Percentiles rank a stretch among this genome's conserved stretches.
phyloP scores from a whole-genome alignment of 2,888 invertebrate species.

The Flexamia atlantica region DNA sequence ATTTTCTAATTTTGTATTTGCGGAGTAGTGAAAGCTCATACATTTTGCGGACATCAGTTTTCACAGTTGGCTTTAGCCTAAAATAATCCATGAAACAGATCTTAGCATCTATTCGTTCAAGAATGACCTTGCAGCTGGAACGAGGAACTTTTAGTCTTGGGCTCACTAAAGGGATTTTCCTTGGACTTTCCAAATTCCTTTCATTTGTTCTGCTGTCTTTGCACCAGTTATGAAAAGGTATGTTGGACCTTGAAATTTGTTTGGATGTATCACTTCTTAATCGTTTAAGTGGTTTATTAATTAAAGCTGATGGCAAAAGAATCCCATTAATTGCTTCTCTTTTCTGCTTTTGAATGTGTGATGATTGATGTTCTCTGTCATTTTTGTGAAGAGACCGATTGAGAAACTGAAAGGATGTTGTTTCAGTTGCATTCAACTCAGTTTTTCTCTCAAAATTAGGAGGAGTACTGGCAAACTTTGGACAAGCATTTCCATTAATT shows the following conservation, averaged over 20 bases:
- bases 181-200: background rate
- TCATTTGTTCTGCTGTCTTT: background rate
- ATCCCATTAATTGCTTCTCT: background rate
- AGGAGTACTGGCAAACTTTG: background rate
- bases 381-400: background rate
- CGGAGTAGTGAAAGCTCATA: background rate
- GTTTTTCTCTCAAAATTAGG: too few relatives aligned
- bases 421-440: too few relatives aligned
- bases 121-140: background rate
- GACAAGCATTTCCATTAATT: background rate
- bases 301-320: background rate
- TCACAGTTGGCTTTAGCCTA: background rate
- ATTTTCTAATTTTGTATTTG: background rate
- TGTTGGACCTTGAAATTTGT: background rate
- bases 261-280: background rate
- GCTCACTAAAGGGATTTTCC: background rate
- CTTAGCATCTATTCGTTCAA: background rate
- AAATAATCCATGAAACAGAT: slow-evolving; percentile 1
- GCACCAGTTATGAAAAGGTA: background rate
- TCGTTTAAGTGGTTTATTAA: background rate
- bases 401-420: too few relatives aligned
- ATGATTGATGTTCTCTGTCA: background rate
- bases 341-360: background rate
- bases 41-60: background rate
- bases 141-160: background rate